A percentile compares a stretch with the other conserved stretches of the same genome.
Conservation (phyloP, 2,888 invertebrate species). For the Noctua comes region DNA sequence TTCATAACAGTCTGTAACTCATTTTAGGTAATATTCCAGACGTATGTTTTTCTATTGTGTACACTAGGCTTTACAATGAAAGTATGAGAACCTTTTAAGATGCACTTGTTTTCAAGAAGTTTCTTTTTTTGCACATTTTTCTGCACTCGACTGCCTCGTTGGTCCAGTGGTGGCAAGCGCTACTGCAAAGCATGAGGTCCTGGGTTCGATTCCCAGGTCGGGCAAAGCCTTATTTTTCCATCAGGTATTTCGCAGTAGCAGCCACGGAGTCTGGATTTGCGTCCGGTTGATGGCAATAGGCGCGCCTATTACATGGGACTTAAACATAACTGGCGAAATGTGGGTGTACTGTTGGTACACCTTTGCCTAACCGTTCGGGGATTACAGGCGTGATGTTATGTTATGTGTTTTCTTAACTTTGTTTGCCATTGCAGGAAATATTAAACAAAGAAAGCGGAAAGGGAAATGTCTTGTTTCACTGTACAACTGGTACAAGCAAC, state of each 20-base stretch:
- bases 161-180: no score
- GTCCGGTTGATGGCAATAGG: no score
- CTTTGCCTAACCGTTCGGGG: no score
- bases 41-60: constrained; percentile 26
- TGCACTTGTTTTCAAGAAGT: constrained; percentile 18
- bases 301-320: no score
- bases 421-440: background rate
- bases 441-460: background rate
- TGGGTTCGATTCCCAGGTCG: no score
- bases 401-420: constrained; percentile 4
- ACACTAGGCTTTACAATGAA: constrained; percentile 41
- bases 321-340: no score
- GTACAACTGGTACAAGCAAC: background rate
- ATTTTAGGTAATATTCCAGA: constrained; percentile 30
- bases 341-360: no score
- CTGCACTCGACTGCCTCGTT: background rate
- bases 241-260: no score
- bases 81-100: constrained; percentile 48
- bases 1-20: constrained; percentile 1
- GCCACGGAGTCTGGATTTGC: no score
- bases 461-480: background rate
- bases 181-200: no score
- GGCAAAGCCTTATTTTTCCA: no score
- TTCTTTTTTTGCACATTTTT: constrained; percentile 31
- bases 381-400: no score